Conservation (phyloP, 1,140 invertebrate genomes). For the Goniozus legneri region DNA sequence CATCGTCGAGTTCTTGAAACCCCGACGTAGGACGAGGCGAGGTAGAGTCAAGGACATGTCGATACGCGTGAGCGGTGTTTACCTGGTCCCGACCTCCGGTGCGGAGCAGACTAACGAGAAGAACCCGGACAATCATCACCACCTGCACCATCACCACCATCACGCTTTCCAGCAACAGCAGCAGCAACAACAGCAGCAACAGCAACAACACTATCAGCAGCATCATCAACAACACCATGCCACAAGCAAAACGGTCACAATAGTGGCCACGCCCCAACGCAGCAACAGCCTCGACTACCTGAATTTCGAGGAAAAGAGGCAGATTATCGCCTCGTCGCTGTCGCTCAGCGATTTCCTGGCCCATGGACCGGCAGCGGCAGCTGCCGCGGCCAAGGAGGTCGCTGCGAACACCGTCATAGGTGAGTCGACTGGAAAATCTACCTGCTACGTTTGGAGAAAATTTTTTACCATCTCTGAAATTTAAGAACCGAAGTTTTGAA, state of each 20-base stretch:
- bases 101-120: conserved; percentile 34
- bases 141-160: conserved; percentile 39
- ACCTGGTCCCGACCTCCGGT: conserved; percentile 39
- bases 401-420: conserved; percentile 56
- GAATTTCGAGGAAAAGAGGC: conserved; percentile 86
- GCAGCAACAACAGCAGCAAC: conserved; percentile 41
- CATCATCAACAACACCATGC: conserved; percentile 47
- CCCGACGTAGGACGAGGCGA: conserved; percentile 5
- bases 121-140: conserved; percentile 25
- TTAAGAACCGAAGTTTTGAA: neutral
- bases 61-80: conserved; percentile 50
- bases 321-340: conserved; percentile 81
- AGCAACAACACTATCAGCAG: conserved; percentile 26
- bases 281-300: conserved; percentile 84
- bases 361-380: conserved; percentile 61
- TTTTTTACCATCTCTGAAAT: neutral
- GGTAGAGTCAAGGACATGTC: conserved; percentile 32
- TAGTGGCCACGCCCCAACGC: conserved; percentile 63
- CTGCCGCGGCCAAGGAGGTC: conserved; percentile 58
- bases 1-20: neutral
- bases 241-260: conserved; percentile 60
- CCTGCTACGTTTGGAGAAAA: neutral
- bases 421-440: conserved; percentile 29
- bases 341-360: conserved; percentile 82
- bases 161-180: conserved; percentile 39